Conservation (phyloP, 1,140 invertebrate genomes). For the Pogonognathellus flavescens region DNA sequence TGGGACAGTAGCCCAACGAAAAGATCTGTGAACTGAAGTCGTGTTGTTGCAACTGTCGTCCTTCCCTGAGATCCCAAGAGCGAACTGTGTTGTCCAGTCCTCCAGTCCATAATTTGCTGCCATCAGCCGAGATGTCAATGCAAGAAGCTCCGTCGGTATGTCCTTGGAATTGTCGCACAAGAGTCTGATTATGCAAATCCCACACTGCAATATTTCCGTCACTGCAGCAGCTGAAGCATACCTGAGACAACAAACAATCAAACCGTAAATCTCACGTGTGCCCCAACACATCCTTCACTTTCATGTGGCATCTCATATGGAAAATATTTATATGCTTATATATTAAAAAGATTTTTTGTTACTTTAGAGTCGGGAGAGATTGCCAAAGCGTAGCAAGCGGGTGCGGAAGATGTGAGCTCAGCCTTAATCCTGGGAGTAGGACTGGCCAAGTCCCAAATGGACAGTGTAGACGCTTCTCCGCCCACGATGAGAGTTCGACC, state of each 20-base stretch:
- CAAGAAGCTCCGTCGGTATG: conserved; percentile 81
- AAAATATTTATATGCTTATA: not conserved
- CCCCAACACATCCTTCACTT: not conserved
- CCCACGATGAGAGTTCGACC: conserved; percentile 91
- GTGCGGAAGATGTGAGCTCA: conserved; percentile 76
- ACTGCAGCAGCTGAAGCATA: conserved; percentile 96
- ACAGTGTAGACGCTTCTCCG: conserved; percentile 89
- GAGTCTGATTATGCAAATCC: conserved; percentile 89
- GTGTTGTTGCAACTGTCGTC: conserved; percentile 92
- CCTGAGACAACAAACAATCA: conserved; percentile 66
- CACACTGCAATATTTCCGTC: conserved; percentile 98
- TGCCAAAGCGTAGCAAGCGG: conserved; percentile 87
- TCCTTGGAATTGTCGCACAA: conserved; percentile 76
- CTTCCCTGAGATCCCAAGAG: conserved; percentile 96
- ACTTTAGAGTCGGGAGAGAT: conserved; percentile 92
- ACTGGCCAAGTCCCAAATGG: conserved; percentile 89
- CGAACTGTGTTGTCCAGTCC: conserved; percentile 96
- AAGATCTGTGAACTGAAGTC: conserved; percentile 95
- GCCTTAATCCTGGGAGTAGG: conserved; percentile 74
- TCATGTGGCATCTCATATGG: not conserved
- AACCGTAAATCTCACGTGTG: not conserved
- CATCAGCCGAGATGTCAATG: conserved; percentile 80
- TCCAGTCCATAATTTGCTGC: conserved; percentile 89
- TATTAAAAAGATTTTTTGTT: conserved; percentile 11
- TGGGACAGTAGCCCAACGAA: conserved; percentile 94